Evolutionary conservation across 1,140 invertebrate species (phyloP).

Genomic region (Drosophila littoralis): DNA sequence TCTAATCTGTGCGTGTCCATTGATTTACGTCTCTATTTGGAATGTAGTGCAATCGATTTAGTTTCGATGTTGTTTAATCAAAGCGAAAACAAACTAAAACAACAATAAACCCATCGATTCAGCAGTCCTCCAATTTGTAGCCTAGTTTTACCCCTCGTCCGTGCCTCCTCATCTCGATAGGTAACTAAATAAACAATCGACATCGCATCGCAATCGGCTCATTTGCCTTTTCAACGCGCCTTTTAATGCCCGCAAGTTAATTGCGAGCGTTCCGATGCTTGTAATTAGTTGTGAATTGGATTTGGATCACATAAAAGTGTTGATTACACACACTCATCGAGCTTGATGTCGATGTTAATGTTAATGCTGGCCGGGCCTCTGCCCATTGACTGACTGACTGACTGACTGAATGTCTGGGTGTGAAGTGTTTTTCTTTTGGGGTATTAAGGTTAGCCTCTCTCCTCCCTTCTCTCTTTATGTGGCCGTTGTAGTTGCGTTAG

Average conservation of each 20-base stretch:
- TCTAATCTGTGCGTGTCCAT: conserved; percentile 15
- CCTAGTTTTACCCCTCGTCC: conserved; percentile 5
- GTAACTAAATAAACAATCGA: conserved; percentile 42
- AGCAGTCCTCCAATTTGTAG: conserved; percentile 9
- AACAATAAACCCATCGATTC: conserved; percentile 56
- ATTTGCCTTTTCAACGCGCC: conserved; percentile 44
- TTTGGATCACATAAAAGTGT: conserved; percentile 82
- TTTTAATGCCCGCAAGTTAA: conserved; percentile 45
- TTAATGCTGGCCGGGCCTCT: conserved; percentile 7
- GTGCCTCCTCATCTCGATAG: background rate
- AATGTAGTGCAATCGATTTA: conserved; percentile 66
- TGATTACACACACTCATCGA: conserved; percentile 58
- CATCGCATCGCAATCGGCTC: conserved; percentile 38
- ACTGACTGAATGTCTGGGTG: conserved; percentile 42
- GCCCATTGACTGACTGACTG: conserved; percentile 27
- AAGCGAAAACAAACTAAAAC: conserved; percentile 18
- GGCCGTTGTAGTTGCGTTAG: conserved; percentile 8
- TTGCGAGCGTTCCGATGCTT: conserved; percentile 55
- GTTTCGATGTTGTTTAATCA: conserved; percentile 51
- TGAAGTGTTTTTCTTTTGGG: conserved; percentile 62
- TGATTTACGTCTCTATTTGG: conserved; percentile 68
- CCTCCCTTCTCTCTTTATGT: background rate
- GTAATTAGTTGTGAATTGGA: conserved; percentile 83
- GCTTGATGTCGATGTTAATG: conserved; percentile 8
- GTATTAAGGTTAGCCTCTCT: conserved; percentile 68